Conservation (phyloP, 2,888 invertebrate genomes). For the Sphecodes monilicornis region DNA sequence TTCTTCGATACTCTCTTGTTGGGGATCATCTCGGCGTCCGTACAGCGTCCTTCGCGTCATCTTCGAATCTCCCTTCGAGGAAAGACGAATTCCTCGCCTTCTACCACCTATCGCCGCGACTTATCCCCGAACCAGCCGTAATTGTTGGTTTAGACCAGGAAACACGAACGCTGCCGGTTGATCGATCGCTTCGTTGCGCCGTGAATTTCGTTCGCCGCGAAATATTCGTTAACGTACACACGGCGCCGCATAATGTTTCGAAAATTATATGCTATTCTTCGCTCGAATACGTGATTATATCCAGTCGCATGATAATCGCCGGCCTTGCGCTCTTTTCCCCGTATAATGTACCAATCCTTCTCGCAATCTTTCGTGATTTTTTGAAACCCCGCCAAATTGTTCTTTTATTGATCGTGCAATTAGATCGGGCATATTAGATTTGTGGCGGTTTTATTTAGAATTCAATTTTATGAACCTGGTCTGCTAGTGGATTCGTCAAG, state of each 20-base stretch:
- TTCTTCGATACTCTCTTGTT: constrained; percentile 47
- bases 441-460: background rate
- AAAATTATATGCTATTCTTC: constrained; percentile 50
- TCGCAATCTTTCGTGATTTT: background rate
- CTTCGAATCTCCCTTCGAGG: constrained; percentile 61
- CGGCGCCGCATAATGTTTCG: constrained; percentile 28
- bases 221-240: constrained; percentile 49
- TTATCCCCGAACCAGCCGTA: constrained; percentile 62
- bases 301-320: constrained; percentile 28
- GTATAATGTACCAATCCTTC: background rate
- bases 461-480: background rate
- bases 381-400: background rate
- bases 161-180: constrained; percentile 51
- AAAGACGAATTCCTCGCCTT: constrained; percentile 67
- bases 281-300: constrained; percentile 35
- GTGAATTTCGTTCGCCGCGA: constrained; percentile 46
- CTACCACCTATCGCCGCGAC: constrained; percentile 50
- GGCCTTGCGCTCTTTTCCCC: background rate
- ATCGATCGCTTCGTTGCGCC: constrained; percentile 60
- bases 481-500: background rate
- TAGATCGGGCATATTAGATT: background rate
- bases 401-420: background rate
- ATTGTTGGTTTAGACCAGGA: constrained; percentile 66
- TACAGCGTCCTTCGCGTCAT: constrained; percentile 46
- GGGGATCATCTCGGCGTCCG: constrained; percentile 37